Evolutionary conservation across 37 sponge, comb jelly and placozoan genomes (phyloP).

Genomic region (Halichondria panicea): DNA sequence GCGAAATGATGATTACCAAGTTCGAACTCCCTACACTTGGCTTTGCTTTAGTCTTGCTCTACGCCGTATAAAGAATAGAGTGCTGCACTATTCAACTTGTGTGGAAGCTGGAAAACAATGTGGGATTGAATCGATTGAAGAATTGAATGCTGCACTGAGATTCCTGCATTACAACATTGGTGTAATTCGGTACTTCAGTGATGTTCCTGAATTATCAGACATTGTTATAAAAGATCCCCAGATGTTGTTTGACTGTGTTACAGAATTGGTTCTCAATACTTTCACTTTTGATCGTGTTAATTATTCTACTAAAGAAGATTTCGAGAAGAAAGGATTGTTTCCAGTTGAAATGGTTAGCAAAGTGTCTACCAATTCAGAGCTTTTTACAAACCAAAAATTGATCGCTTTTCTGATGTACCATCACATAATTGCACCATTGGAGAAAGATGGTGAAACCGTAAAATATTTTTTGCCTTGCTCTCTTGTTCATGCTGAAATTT

Average conservation of each 20-base stretch:
- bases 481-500: too few relatives aligned
- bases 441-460: too few relatives aligned
- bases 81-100: neutral
- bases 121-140: conserved; percentile 11
- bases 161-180: conserved; percentile 7
- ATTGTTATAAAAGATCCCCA: conserved; percentile 19
- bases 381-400: too few relatives aligned
- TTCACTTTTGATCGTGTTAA: conserved; percentile 8
- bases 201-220: neutral
- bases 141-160: conserved; percentile 3
- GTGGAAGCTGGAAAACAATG: conserved; percentile 4
- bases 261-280: conserved; percentile 4
- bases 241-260: neutral
- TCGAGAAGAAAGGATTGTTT: conserved; percentile 15
- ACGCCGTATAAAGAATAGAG: neutral
- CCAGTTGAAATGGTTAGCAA: neutral
- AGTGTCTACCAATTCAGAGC: neutral
- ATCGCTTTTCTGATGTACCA: too few relatives aligned
- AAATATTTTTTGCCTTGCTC: too few relatives aligned
- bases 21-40: neutral
- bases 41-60: neutral
- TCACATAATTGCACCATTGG: too few relatives aligned
- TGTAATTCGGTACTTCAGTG: conserved; percentile 5
- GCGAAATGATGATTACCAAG: neutral
- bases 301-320: neutral